Percentiles rank a stretch among this genome's conserved stretches.
phyloP scores from a whole-genome alignment of 2,888 invertebrate species.

The Limnephilus rhombicus region DNA sequence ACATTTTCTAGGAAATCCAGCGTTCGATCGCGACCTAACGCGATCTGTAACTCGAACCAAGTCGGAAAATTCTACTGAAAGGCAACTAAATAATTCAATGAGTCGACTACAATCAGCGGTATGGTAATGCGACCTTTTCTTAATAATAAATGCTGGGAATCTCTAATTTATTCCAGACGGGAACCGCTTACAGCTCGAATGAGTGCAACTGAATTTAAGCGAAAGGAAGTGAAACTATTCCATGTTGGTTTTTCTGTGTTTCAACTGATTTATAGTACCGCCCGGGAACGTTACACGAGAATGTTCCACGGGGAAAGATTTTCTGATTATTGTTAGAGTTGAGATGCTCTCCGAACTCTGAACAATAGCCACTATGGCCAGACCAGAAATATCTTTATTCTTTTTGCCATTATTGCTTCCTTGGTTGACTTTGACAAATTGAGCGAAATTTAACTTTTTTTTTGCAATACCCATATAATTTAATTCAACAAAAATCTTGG shows the following conservation, averaged over 20 bases:
- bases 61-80: slow-evolving; percentile 18
- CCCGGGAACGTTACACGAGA: slow-evolving; percentile 6
- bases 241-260: slow-evolving; percentile 24
- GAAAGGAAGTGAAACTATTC: slow-evolving; percentile 45
- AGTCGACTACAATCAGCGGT: slow-evolving; percentile 15
- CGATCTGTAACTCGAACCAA: background rate
- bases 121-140: slow-evolving; percentile 39
- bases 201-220: slow-evolving; percentile 33
- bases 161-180: slow-evolving; percentile 42
- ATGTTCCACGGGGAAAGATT: background rate
- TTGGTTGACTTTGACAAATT: background rate
- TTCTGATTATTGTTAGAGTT: slow-evolving; percentile 5
- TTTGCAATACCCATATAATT: no score
- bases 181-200: slow-evolving; percentile 30
- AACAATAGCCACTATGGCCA: background rate
- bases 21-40: background rate
- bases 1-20: background rate
- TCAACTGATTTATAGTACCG: slow-evolving; percentile 35
- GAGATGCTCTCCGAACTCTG: background rate
- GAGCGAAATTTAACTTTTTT: background rate
- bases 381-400: background rate
- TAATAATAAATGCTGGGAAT: slow-evolving; percentile 39
- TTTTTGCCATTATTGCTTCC: background rate
- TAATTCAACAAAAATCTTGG: background rate
- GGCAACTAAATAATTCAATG: slow-evolving; percentile 8